Base-by-base conservation (phyloP, 2,888 invertebrate genomes). In the Ennomos fuscantarius region DNA sequence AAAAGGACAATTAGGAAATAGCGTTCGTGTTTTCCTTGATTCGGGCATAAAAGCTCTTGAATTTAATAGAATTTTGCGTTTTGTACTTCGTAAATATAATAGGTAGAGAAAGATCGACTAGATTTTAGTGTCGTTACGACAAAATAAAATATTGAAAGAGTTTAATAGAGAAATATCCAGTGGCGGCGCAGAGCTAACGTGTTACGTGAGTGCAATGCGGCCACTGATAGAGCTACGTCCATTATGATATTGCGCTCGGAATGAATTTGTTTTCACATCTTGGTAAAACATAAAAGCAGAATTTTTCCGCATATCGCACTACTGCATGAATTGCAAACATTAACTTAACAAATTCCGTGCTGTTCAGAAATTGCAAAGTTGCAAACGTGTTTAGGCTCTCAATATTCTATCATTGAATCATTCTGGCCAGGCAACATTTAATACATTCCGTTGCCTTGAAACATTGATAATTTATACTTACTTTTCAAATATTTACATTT, bases 211-310 rank as follows among this genome's bases (percentile, higher is more conserved):
- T 84, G 80, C 80, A 79, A 78, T 82, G 78, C 82, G 76, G 69
- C 77, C 68, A 75, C 79, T 83, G 80, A 78, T 80, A 79, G 81
- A 82, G 80, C 82, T 78, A 78, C 80, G 72, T 87, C 89, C 92
- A 92, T 92, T 91, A 92, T 88, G 88, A 87, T 86, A 92, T 92
- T 92, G 86, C 86, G 79, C 79, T 83, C 81, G 77, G 83, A 86
- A 86, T 85, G 80, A 86, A 89, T 90, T 89, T 83, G 83, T 88
- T 86, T 89, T 86, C 78, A 85, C 81, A 80, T 77, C 75, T 75
- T 72, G 70, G 72, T 76, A 49, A 74, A 1, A 3, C 74, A 81
- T 85, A 81, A 82, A 84, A 79, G 76, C 74, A 66, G 70, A 24
- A 71, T 80, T 84, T 87, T 85, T 82, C 78, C 73, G 68, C 65